phyloP scores from a whole-genome alignment of 2,797 vertebrate species.

The Podargus strigoides region DNA sequence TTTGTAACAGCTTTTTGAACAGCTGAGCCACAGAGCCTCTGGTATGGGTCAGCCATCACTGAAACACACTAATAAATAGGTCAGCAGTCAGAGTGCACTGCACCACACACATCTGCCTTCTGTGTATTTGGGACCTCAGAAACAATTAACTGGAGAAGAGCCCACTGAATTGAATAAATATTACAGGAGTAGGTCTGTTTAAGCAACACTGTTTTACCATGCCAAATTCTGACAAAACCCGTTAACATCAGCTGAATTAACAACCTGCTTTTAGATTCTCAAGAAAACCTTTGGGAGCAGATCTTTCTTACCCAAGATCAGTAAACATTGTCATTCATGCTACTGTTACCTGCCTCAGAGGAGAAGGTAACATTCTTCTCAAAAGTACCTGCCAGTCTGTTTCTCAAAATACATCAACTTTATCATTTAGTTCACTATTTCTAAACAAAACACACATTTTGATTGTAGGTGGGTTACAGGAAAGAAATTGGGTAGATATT shows the following conservation, averaged over 20 bases:
- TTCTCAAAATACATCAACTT: conserved; percentile 21
- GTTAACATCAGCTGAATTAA: conserved; percentile 12
- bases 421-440: neutral
- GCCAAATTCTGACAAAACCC: conserved; percentile 20
- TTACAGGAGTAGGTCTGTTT: neutral
- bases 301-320: conserved; percentile 19
- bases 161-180: neutral
- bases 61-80: neutral
- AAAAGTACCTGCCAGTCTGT: neutral
- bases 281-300: neutral
- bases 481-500: neutral
- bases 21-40: neutral
- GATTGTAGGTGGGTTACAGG: neutral
- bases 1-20: neutral
- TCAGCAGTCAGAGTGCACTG: neutral
- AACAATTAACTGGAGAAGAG: neutral
- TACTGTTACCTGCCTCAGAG: conserved; percentile 2
- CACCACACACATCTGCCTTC: neutral
- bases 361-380: neutral
- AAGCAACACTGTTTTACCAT: neutral
- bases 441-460: conserved; percentile 47
- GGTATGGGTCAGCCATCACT: neutral
- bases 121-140: neutral
- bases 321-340: conserved; percentile 13
- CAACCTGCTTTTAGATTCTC: conserved; percentile 5